Percentiles rank a stretch among this genome's conserved stretches.
These are phyloP conservation scores for Catagonus wagneri DNA, from an alignment of 2,113 vertebrate species.

Conservation along the genomic window DNA sequence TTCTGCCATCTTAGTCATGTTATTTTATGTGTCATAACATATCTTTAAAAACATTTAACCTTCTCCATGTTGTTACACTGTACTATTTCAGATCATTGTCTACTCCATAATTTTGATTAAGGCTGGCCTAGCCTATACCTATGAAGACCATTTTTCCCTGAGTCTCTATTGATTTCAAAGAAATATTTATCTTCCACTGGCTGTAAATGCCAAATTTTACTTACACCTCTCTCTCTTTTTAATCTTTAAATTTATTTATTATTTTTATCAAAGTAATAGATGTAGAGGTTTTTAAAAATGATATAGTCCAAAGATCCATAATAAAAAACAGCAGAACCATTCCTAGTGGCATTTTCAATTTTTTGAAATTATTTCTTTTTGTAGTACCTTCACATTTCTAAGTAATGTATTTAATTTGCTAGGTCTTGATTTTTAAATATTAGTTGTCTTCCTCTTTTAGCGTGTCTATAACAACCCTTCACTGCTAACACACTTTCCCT, in stretches of 20 bases:
- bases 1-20: neutral
- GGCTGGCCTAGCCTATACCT: neutral
- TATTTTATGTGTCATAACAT: neutral
- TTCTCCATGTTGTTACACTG: neutral
- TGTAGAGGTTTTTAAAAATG: neutral
- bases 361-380: neutral
- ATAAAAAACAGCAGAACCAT: neutral
- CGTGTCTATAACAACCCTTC: neutral
- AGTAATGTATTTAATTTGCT: neutral
- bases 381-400: neutral
- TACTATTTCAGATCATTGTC: neutral
- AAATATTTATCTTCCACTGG: slow-evolving; percentile 43
- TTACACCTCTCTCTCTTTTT: neutral
- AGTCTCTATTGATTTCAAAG: neutral
- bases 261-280: neutral
- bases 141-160: neutral
- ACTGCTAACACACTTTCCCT: neutral
- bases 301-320: neutral
- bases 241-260: neutral
- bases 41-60: neutral
- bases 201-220: neutral
- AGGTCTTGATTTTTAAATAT: neutral
- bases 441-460: neutral
- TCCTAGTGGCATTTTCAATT: neutral
- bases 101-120: neutral